Evolutionary conservation across 2,888 invertebrate species (phyloP).

Genomic region (Oegoconia quadripuncta): DNA sequence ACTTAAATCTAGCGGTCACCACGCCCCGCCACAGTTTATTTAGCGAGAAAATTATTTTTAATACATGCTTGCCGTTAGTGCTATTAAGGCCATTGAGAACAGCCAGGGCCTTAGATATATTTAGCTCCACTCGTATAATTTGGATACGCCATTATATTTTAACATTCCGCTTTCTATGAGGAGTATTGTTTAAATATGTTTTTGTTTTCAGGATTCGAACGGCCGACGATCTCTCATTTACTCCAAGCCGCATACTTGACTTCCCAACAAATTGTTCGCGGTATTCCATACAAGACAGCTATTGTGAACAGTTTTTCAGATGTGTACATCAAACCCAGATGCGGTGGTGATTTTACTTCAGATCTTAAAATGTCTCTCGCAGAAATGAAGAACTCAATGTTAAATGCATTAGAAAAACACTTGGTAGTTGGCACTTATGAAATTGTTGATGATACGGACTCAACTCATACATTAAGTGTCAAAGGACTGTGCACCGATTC

Average conservation of each 20-base stretch:
- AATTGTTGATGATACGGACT: constrained; percentile 18
- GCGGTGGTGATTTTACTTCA: constrained; percentile 56
- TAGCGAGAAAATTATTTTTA: no score
- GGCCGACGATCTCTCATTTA: constrained; percentile 81
- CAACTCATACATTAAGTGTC: constrained; percentile 53
- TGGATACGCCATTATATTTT: no score
- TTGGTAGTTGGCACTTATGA: constrained; percentile 26
- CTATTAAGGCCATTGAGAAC: neutral
- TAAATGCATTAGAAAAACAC: constrained; percentile 43
- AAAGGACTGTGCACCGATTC: constrained; percentile 75
- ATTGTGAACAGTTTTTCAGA: constrained; percentile 80
- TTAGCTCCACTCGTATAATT: no score
- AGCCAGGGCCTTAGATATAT: no score
- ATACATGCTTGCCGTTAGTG: neutral
- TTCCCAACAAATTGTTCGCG: constrained; percentile 81
- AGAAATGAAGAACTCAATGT: constrained; percentile 70
- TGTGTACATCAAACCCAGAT: constrained; percentile 81
- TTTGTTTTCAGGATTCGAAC: constrained; percentile 73
- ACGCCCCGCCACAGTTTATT: no score
- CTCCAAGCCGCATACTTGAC: constrained; percentile 82
- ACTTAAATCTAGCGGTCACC: no score
- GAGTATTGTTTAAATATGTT: constrained; percentile 4
- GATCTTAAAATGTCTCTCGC: constrained; percentile 59
- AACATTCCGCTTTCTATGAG: neutral
- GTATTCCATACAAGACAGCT: constrained; percentile 76